Conservation (phyloP, 2,888 invertebrate species). For the Nemoura dubitans region DNA sequence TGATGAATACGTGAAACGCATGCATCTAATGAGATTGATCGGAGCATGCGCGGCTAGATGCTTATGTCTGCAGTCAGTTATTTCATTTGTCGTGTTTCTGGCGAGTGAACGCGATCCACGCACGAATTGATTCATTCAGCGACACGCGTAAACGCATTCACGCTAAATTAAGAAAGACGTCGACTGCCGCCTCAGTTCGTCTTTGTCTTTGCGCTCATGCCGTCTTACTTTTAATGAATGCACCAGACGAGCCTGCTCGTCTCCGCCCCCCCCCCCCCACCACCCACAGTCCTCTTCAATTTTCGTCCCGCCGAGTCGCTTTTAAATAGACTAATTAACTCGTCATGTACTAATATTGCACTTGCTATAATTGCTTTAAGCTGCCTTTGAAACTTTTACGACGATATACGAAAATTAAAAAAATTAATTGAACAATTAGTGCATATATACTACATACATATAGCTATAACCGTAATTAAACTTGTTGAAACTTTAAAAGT, state of each 20-base stretch:
- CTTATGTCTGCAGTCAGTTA: too few species aligned
- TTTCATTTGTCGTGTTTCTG: background rate
- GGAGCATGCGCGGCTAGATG: too few species aligned
- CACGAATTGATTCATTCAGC: background rate
- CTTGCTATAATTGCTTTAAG: background rate
- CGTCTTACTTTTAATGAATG: background rate
- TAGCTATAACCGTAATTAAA: too few species aligned
- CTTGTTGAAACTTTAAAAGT: too few species aligned
- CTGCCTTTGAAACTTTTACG: background rate
- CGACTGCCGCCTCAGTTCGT: background rate
- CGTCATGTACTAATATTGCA: background rate
- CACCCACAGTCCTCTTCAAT: too few species aligned
- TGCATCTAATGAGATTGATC: too few species aligned
- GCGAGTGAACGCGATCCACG: background rate
- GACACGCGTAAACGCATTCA: background rate
- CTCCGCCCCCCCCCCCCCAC: too few species aligned
- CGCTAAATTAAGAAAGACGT: background rate
- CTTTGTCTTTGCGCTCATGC: background rate
- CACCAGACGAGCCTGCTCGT: background rate
- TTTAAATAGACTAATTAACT: conserved; percentile 7
- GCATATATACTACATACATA: too few species aligned
- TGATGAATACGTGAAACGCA: too few species aligned
- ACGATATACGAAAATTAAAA: background rate
- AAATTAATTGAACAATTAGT: background rate
- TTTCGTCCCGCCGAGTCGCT: background rate